Conservation (phyloP, 2,113 vertebrate species). For the Cairina moschata region DNA sequence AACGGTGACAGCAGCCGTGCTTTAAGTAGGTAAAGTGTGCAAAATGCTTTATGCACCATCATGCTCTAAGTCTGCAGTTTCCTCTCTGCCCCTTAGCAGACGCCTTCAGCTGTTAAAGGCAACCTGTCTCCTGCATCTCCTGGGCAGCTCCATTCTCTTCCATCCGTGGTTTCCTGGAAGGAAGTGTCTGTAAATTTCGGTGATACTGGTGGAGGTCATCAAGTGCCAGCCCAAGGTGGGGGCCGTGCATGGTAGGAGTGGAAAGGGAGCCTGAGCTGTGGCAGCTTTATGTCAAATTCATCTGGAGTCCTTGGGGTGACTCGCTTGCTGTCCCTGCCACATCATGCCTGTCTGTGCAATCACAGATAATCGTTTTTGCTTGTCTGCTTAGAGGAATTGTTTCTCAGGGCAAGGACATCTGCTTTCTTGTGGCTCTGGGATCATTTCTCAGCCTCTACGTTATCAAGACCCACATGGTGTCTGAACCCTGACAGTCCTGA, state of each 20-base stretch:
- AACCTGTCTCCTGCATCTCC: background rate
- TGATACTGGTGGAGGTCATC: rapidly evolving
- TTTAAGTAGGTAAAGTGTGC: background rate
- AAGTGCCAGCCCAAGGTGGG: background rate
- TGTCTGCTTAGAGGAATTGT: background rate
- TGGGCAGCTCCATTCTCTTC: background rate
- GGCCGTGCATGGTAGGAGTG: rapidly evolving
- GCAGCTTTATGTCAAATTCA: background rate
- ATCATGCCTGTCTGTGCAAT: background rate
- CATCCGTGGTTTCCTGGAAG: background rate
- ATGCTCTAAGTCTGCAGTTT: background rate
- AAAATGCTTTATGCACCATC: background rate
- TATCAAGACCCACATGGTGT: background rate
- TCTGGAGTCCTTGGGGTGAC: background rate
- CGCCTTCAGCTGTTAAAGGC: background rate
- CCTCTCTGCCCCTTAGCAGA: background rate
- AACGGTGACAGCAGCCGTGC: rapidly evolving
- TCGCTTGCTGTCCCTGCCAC: background rate
- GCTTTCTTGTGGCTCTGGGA: background rate
- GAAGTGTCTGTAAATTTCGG: background rate
- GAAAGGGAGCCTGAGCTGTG: background rate
- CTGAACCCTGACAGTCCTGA: background rate
- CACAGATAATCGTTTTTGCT: background rate
- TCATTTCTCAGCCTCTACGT: background rate
- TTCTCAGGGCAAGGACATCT: background rate